Base-by-base conservation (phyloP, 2,797 vertebrate species). In the Semaprochilodus insignis region DNA sequence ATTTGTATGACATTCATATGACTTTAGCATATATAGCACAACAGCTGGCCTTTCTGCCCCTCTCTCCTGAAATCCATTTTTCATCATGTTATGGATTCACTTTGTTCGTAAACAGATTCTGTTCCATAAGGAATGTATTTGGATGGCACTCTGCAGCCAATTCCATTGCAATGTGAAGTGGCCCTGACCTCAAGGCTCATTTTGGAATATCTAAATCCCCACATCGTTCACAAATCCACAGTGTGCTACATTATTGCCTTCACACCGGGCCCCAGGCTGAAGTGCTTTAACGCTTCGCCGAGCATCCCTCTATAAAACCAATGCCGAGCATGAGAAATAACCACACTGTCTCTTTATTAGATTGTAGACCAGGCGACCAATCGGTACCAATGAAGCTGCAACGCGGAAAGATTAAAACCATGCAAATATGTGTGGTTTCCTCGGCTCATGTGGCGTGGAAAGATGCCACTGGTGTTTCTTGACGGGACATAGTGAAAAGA, bases 271-370 rank as follows among this genome's bases (percentile, higher is more conserved):
- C 79, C 52, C 51, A 25, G 80, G 70, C 69, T 75, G 71, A 83
- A 91, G 85, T 75, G 83, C 86, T 89, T 87, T 83, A 90, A 88
- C 78, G 89, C 90, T 88, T 92, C 78, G 7, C 85, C 87, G 89
- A 90, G 87, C 85, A 76, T 82, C 80, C 83, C 83, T 82, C 86
- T 83, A 90, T 91, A 91, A 92, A 93, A 89, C 84, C 82, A 86
- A 86, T 88, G 82, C 55, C 66, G 60, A 85, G 86, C 88, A 79
- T 90, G 86, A 86, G 88, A 88, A 88, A 85, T 74, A 87, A 90
- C 90, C 91, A 65, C 89, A 87, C 84, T 89, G 86, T 88, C 83
- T 90, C 88, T 90, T 89, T 89, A 88, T 85, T 84, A 78, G 59
- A 70, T 80, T 84, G 69, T 79, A 84, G 70, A 83, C 88, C 81